Base-by-base conservation (phyloP, 1,140 invertebrate species). In the Camponotus floridanus region DNA sequence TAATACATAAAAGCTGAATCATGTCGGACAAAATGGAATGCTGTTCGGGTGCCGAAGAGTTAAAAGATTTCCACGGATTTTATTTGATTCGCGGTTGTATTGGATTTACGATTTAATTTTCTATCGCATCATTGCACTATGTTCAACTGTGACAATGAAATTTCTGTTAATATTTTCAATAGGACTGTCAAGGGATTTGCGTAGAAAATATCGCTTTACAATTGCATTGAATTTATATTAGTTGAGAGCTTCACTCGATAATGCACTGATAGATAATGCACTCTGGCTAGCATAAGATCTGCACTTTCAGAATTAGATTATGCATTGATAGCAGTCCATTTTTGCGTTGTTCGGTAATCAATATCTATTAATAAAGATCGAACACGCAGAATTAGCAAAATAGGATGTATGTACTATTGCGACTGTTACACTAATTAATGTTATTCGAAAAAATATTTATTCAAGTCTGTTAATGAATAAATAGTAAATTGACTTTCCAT, bases 141-240 rank as follows among this genome's bases (percentile, higher is more conserved):
- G 31, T 21, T 73, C 70, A 8, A 31, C 55, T 62, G 42, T 3
- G n/a, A 31, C n/a, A 57, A 61, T 74, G 26, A 73, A 83, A 83
- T 83, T 70, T 73, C 55, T 57, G 39, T 42, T 61, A 36, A 83
- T 83, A 83, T 73, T 83, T 83, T 83, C 55, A 57, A 83, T 70
- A 74, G 51, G 13, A 36, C 15, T 80, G 78, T 39, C 64, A 57
- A 15, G 31, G 55, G 39, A 83, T 64, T 83, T 83, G 68, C 5
- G 15, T 61, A 39, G 13, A 74, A 26, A 45, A 62, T 83, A 61
- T 74, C 55, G 79, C 68, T 83, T 61, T 61, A 74, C 1, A 18
- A 42, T 55, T 18, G 26, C 42, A 62, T 74, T 83, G 79, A 74
- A 83, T 81, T 71, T 62, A 81, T 70, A 81, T 61, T 83, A 83